Conservation (phyloP, 2,888 invertebrate genomes). For the Lithophane leautieri region DNA sequence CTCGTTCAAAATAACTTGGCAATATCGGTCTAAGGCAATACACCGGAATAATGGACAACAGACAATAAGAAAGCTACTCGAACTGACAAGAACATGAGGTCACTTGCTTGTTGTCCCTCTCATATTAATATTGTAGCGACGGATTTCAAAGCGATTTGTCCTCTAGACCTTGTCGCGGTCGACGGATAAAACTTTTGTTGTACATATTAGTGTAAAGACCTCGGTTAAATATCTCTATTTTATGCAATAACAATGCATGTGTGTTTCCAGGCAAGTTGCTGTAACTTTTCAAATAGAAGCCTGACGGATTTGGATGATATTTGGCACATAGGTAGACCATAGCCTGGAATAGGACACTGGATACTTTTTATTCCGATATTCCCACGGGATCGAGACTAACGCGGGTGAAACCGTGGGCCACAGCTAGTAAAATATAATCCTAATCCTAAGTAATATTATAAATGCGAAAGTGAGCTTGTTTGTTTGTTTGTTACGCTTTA, state of each 20-base stretch:
- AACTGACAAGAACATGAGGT: constrained; percentile 33
- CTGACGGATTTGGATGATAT: no score
- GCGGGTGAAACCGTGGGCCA: no score
- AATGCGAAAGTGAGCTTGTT: no score
- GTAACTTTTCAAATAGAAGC: neutral
- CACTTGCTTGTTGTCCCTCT: constrained; percentile 48
- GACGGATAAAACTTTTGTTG: constrained; percentile 37
- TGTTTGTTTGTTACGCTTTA: no score
- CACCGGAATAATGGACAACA: constrained; percentile 30
- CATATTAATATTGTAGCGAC: constrained; percentile 44
- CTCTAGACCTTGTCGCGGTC: constrained; percentile 34
- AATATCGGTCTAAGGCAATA: constrained; percentile 14
- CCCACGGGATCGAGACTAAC: no score
- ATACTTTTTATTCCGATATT: no score
- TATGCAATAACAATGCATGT: constrained; percentile 21
- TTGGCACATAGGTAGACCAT: no score
- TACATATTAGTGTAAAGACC: neutral
- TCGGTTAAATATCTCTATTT: constrained; percentile 33
- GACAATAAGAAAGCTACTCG: constrained; percentile 19
- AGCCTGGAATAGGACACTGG: no score
- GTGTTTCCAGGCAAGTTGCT: constrained; percentile 15
- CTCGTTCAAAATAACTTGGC: constrained; percentile 11
- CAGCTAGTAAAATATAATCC: no score
- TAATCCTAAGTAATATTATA: no score
- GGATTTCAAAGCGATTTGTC: constrained; percentile 42